A percentile compares a stretch with the other conserved stretches of the same genome.
Conservation (phyloP, 2,113 vertebrate genomes). For the Stegastes partitus region DNA sequence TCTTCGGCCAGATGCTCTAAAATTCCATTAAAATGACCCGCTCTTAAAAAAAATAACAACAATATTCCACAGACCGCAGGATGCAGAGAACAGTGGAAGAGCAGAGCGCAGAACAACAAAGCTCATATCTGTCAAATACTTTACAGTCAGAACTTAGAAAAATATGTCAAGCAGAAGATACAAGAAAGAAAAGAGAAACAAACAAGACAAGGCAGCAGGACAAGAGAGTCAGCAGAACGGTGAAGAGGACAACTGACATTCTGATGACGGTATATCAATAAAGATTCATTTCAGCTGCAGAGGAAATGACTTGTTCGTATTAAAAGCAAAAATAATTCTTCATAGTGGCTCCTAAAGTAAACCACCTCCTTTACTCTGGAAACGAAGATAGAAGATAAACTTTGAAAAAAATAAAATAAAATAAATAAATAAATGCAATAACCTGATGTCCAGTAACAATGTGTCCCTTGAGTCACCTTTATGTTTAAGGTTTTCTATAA, state of each 20-base stretch:
- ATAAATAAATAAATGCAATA: background rate
- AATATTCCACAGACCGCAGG: background rate
- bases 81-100: background rate
- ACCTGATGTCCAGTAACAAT: conserved; percentile 2
- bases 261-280: conserved; percentile 46
- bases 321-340: background rate
- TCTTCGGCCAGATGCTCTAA: conserved; percentile 4
- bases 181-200: conserved; percentile 48
- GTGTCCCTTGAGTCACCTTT: background rate
- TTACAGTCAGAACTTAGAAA: conserved; percentile 46
- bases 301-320: background rate
- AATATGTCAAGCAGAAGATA: conserved; percentile 35
- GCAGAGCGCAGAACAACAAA: conserved; percentile 1
- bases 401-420: background rate
- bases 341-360: background rate
- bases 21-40: background rate
- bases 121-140: conserved; percentile 59
- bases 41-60: background rate
- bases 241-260: conserved; percentile 43
- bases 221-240: conserved; percentile 42
- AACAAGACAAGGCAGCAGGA: conserved; percentile 41
- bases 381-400: background rate
- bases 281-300: conserved; percentile 12
- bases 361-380: background rate
- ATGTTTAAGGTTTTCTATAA: background rate